Evolutionary conservation across 2,888 invertebrate genomes (phyloP), one percentile per base, ranked within the genome.

Genomic region (Papilio demoleus): DNA sequence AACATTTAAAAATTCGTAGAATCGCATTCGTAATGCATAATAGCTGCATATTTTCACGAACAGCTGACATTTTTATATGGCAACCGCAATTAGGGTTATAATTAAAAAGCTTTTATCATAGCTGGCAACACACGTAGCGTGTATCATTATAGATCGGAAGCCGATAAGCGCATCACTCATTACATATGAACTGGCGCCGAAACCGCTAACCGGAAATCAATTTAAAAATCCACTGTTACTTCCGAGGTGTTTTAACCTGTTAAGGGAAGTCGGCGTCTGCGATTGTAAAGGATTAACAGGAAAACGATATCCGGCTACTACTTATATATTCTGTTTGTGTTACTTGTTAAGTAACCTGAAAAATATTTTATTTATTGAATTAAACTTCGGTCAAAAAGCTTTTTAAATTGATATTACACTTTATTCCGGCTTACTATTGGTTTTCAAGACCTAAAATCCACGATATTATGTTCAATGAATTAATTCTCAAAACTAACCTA

Each of bases 131-230:
- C 19, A 63, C 72, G 67, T 62, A 70, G 73, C 71, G 71, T 75
- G 72, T 71, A 72, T 72, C 77, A 74, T 74, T 65, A 47, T 40
- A 77, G 87, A 88, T 89, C 88, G 89, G 88, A 88, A 87, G 84
- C 84, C 78, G 88, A 88, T 88, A 87, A 81, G 85, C 83, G 80
- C 80, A 80, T 77, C 81, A 79, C 79, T 65, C 58, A 81, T 82
- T 83, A 80, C 81, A 81, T 83, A 81, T 82, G 80, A 81, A 80
- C 82, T 83, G 81, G 80, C 79, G 80, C 77, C 76, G 76, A 76
- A 76, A 78, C 87, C 88, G 88, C 84, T 89, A 88, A 78, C 88
- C 89, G 90, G 90, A 90, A 85, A 87, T 86, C 81, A 82, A 81
- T 75, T 83, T 80, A 77, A 79, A 81, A 83, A 76, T 77, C 81